Percentiles rank a stretch among this genome's conserved stretches.
These are phyloP conservation scores for Suricata suricatta DNA, from an alignment of 2,113 vertebrate species.

Conservation along the genomic window DNA sequence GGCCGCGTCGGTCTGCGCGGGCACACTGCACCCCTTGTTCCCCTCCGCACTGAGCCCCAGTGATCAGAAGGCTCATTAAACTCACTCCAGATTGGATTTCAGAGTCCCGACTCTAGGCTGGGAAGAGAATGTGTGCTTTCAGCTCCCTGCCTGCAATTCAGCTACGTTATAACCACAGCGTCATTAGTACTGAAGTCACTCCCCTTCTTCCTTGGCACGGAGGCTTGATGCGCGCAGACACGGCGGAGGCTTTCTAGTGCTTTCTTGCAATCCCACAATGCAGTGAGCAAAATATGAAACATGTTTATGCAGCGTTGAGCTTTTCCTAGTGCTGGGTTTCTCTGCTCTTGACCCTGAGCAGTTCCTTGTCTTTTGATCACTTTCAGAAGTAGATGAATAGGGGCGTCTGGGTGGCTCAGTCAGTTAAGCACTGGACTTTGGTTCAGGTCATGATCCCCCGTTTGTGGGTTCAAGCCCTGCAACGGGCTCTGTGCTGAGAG, in stretches of 20 bases:
- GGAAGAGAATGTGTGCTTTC: conserved; percentile 85
- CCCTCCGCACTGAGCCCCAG: conserved; percentile 70
- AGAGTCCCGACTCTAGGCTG: conserved; percentile 72
- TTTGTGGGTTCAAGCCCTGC: too few species aligned
- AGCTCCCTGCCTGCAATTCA: conserved; percentile 64
- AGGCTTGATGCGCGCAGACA: neutral
- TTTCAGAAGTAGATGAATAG: neutral
- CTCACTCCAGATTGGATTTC: conserved; percentile 85
- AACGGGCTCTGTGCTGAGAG: too few species aligned
- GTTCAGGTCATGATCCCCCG: too few species aligned
- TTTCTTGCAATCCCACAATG: conserved; percentile 43
- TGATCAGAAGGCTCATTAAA: conserved; percentile 81
- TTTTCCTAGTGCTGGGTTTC: neutral
- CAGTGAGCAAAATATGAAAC: conserved; percentile 33
- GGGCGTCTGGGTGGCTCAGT: too few species aligned
- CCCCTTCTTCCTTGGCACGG: conserved; percentile 16
- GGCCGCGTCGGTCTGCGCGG: neutral
- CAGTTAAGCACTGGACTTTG: too few species aligned
- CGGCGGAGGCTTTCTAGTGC: neutral
- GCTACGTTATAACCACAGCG: fast-evolving
- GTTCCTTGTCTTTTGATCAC: conserved; percentile 59
- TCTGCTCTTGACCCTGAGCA: neutral
- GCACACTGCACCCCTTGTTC: conserved; percentile 85
- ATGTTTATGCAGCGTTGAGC: neutral
- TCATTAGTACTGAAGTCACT: conserved; percentile 52